Percentiles rank a stretch among this genome's conserved stretches.
Conservation (phyloP, 2,797 vertebrate genomes). For the Synaphobranchus kaupii region DNA sequence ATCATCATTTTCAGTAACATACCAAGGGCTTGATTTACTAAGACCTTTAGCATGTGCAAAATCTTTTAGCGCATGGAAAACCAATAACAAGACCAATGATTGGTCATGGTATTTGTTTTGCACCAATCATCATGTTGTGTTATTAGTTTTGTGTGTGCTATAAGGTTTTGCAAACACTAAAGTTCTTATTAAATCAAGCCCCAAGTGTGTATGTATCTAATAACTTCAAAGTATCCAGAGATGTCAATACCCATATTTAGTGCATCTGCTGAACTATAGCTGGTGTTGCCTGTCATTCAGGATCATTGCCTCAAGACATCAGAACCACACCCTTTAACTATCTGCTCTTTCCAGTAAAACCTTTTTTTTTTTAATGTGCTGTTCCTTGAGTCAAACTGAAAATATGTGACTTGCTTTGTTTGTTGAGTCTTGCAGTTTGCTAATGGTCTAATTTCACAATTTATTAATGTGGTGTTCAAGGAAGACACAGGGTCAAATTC, state of each 20-base stretch:
- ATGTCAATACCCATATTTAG: not conserved
- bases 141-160: no score
- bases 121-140: no score
- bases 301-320: not conserved
- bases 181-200: no score
- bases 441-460: not conserved
- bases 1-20: not conserved
- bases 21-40: no score
- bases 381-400: not conserved
- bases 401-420: not conserved
- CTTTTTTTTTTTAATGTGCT: not conserved
- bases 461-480: not conserved
- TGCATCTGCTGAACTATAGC: not conserved
- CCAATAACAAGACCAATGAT: no score
- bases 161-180: no score
- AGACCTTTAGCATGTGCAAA: no score
- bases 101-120: no score
- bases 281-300: not conserved
- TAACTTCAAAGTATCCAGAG: not conserved
- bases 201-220: not conserved
- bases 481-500: not conserved
- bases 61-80: no score
- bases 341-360: not conserved
- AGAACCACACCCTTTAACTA: not conserved
- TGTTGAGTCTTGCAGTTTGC: not conserved